These are phyloP conservation scores for Leptodactylus fallax DNA, from an alignment of 2,797 vertebrate species.

Conservation along the genomic window DNA sequence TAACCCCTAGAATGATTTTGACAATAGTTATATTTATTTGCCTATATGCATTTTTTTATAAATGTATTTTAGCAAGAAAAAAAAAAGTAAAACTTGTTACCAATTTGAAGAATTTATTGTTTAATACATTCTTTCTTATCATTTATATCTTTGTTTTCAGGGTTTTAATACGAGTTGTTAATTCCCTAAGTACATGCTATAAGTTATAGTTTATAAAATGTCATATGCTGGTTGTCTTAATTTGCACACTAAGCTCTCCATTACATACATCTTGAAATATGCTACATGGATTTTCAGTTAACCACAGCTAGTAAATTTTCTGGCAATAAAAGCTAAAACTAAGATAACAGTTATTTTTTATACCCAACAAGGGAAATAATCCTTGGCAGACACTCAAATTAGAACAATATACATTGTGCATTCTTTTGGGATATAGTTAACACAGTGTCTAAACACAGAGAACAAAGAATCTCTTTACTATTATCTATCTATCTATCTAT, in stretches of 20 bases:
- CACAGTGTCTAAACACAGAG: too few relatives aligned
- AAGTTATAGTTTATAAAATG: conserved; percentile 13
- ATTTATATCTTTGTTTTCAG: background rate
- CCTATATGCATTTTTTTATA: too few relatives aligned
- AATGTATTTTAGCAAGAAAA: too few relatives aligned
- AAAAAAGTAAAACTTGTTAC: too few relatives aligned
- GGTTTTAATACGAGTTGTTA: conserved; percentile 7
- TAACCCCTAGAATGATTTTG: too few relatives aligned
- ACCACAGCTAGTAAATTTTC: conserved; percentile 6
- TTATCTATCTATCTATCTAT: too few relatives aligned
- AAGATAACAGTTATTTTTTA: conserved; percentile 22
- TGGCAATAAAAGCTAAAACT: conserved; percentile 17
- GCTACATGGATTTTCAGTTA: background rate
- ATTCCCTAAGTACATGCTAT: background rate
- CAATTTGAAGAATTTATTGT: too few relatives aligned
- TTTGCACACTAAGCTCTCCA: background rate
- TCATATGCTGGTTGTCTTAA: conserved; percentile 13
- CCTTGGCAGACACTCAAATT: conserved; percentile 7
- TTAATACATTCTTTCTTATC: background rate
- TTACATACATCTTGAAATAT: conserved; percentile 2
- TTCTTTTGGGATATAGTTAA: background rate
- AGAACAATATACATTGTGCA: background rate
- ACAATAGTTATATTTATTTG: too few relatives aligned
- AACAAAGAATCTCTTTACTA: too few relatives aligned
- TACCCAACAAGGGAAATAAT: background rate